Conservation (phyloP, 2,888 invertebrate species). For the Platerodrilus igneus region DNA sequence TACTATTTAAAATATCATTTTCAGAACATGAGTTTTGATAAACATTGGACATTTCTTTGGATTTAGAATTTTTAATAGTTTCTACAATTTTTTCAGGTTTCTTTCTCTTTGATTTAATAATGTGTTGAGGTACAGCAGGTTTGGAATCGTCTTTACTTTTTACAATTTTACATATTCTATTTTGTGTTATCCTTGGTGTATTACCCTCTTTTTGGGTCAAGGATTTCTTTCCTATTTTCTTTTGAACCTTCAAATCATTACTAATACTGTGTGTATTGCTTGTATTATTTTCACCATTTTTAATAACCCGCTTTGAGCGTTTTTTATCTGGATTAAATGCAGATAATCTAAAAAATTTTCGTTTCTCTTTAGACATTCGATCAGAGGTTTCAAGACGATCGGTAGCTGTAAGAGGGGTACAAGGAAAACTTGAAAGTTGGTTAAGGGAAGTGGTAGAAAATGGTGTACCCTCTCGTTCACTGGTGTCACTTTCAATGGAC, state of each 20-base stretch:
- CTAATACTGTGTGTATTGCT: constrained; percentile 11
- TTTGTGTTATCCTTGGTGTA: constrained; percentile 17
- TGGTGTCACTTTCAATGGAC: constrained; percentile 41
- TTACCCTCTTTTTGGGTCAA: constrained; percentile 7
- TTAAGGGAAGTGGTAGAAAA: constrained; percentile 40
- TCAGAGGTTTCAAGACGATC: constrained; percentile 60
- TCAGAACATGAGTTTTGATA: too few relatives aligned
- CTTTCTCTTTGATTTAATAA: constrained; percentile 2
- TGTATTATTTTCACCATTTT: constrained; percentile 3
- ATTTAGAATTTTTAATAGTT: constrained; percentile 6
- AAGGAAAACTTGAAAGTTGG: constrained; percentile 41
- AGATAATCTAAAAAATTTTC: constrained; percentile 78
- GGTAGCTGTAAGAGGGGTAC: constrained; percentile 34
- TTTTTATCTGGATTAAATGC: constrained; percentile 69
- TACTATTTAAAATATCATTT: too few relatives aligned
- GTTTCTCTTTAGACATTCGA: constrained; percentile 81
- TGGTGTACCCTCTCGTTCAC: constrained; percentile 48
- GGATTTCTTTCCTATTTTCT: constrained; percentile 11
- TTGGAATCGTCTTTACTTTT: constrained; percentile 14
- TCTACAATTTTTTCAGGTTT: not conserved
- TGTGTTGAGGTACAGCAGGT: not conserved
- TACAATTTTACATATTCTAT: constrained; percentile 18
- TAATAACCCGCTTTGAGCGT: constrained; percentile 28
- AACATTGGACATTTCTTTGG: too few relatives aligned
- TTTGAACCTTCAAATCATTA: constrained; percentile 3